phyloP scores from a whole-genome alignment of 2,797 vertebrate species.

The Eulemur albifrons region DNA sequence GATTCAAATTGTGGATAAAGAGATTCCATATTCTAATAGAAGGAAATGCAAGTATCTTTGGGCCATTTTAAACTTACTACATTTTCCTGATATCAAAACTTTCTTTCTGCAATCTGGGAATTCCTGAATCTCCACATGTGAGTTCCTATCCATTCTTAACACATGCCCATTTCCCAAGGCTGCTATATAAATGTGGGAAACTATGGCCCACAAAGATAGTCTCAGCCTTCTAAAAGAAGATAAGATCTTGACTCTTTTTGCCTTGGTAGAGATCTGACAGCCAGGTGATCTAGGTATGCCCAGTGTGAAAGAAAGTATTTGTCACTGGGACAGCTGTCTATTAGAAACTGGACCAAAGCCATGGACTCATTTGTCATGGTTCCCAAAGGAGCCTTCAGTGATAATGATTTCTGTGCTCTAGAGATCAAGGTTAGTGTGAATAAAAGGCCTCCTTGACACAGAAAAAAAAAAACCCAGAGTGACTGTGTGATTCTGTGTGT shows the following conservation, averaged over 20 bases:
- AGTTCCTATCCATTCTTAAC: background rate
- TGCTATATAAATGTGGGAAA: background rate
- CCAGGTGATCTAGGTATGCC: background rate
- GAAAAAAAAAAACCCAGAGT: background rate
- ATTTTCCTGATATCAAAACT: background rate
- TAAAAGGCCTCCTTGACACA: background rate
- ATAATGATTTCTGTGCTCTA: background rate
- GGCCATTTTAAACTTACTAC: background rate
- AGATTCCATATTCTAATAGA: background rate
- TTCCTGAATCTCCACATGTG: background rate
- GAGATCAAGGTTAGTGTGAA: background rate
- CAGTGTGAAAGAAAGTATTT: background rate
- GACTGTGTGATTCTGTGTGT: background rate
- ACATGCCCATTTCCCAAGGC: background rate
- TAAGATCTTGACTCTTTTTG: background rate
- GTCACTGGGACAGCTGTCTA: conserved; percentile 42
- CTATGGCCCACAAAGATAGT: background rate
- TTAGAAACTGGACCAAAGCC: conserved; percentile 51
- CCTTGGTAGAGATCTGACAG: background rate
- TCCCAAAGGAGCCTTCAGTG: conserved; percentile 13
- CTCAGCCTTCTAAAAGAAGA: background rate
- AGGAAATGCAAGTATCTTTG: background rate
- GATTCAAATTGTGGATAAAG: background rate
- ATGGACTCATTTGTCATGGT: conserved; percentile 11
- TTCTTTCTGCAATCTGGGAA: background rate